Evolutionary conservation across 2,888 invertebrate genomes (phyloP), one percentile per base, ranked within the genome.

Genomic region (Vandiemenella viatica): DNA sequence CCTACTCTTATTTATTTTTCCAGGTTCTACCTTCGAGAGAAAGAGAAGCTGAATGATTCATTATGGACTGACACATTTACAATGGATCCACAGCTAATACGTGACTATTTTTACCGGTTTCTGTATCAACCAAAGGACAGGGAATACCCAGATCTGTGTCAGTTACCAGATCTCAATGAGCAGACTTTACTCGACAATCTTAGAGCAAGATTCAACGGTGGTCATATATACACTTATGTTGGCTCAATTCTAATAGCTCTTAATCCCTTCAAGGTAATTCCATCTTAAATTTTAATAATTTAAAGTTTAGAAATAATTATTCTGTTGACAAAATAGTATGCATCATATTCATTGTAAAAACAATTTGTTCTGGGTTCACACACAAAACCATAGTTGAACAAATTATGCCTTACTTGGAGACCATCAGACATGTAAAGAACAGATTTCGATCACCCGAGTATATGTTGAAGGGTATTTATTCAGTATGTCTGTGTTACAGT

Each of bases 181-280:
- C 83, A 85, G 66, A 92, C 93, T 2, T 71, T 95, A 46, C 69
- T 95, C 58, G 91, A 91, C 62, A 95, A 95, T 72, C 74, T 96
- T 55, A 74, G 83, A 58, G 83, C 85, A 55, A 75, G 92, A 59
- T 95, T 95, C 70, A 79, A 80, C 50, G 86, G 85, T 58, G 90
- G 91, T 43, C 89, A 92, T 67, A 95, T 95, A 60, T 95, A 95
- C 69, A 95, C 95, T 8, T 93, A 93, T 62, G 92, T 93, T 56
- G 93, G 93, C 47, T 90, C 90, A 48, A 95, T 96, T 63, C 73
- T 96, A 51, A 92, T 96, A 61, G 92, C 95, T 46, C 83, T 95
- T 55, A 95, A 95, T 67, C 86, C 86, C 10, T 92, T 92, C 68
- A 85, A 85, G 58, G 62, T 62, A 55, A 19, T 21, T 15, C 16